Percentiles rank a stretch among this genome's conserved stretches.
phyloP scores from a whole-genome alignment of 2,888 invertebrate genomes.

The Ichneumoninae sp. region DNA sequence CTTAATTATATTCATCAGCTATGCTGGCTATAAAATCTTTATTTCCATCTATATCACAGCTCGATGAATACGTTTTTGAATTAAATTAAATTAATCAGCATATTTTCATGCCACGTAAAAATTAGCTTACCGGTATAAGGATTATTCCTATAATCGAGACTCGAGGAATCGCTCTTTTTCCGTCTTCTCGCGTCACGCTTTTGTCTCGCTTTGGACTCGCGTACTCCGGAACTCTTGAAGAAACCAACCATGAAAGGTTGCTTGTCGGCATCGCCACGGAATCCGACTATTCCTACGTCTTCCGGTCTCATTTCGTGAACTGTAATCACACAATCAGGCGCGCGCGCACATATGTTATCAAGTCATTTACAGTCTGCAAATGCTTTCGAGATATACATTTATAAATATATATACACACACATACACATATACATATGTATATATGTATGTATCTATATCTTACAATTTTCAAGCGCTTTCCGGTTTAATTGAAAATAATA shows the following conservation, averaged over 20 bases:
- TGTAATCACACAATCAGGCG: slow-evolving; percentile 79
- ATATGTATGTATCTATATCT: background rate
- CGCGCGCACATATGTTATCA: slow-evolving; percentile 53
- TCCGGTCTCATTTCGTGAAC: slow-evolving; percentile 93
- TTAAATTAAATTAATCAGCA: slow-evolving; percentile 14
- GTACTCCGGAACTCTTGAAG: slow-evolving; percentile 88
- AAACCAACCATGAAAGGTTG: slow-evolving; percentile 97
- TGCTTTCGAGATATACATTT: slow-evolving; percentile 10
- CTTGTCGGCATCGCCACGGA: slow-evolving; percentile 91
- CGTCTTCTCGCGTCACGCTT: slow-evolving; percentile 87
- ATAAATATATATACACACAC: background rate
- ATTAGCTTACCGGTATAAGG: slow-evolving; percentile 85
- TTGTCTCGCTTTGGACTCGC: slow-evolving; percentile 86
- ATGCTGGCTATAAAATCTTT: background rate
- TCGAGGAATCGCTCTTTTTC: slow-evolving; percentile 84
- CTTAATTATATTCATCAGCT: background rate
- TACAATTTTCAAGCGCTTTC: slow-evolving; percentile 24
- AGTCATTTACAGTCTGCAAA: slow-evolving; percentile 39
- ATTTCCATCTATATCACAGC: background rate
- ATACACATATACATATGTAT: background rate
- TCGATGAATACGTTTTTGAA: background rate
- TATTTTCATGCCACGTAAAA: background rate
- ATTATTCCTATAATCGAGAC: slow-evolving; percentile 86
- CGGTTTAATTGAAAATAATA: slow-evolving; percentile 34
- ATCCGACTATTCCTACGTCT: slow-evolving; percentile 93